Evolutionary conservation across 1,140 invertebrate species (phyloP).

Genomic region (Drosophila ambigua): DNA sequence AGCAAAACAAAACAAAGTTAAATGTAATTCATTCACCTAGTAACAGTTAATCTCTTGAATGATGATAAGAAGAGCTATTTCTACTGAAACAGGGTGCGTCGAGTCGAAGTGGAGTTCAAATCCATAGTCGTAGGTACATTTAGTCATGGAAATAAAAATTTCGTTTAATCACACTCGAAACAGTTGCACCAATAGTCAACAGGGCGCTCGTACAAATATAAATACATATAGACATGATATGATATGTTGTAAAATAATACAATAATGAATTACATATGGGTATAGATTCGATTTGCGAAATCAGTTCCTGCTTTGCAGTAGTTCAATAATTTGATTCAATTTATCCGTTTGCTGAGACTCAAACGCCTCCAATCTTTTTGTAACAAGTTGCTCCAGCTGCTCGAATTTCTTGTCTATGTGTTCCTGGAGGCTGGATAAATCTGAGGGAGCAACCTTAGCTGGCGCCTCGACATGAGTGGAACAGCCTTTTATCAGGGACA

Average conservation of each 20-base stretch:
- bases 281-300: not conserved
- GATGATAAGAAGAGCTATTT: too few species aligned
- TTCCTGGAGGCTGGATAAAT: slow-evolving; percentile 15
- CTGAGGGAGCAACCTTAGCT: not conserved
- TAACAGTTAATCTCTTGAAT: too few species aligned
- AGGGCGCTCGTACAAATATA: slow-evolving; percentile 5
- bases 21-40: not conserved
- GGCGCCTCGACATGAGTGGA: not conserved
- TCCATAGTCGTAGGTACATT: not conserved
- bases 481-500: slow-evolving; percentile 49
- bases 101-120: too few species aligned
- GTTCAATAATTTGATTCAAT: slow-evolving; percentile 50
- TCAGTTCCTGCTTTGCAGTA: slow-evolving; percentile 53
- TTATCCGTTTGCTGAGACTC: slow-evolving; percentile 50
- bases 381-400: slow-evolving; percentile 37
- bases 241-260: slow-evolving; percentile 10
- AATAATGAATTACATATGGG: not conserved
- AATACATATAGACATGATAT: not conserved
- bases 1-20: not conserved
- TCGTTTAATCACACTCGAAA: slow-evolving; percentile 36
- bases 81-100: too few species aligned
- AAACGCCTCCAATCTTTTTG: slow-evolving; percentile 54
- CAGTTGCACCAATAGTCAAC: slow-evolving; percentile 28
- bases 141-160: not conserved
- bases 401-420: slow-evolving; percentile 50